Conservation (phyloP, 2,113 vertebrate genomes). For the Sceloporus tristichus region DNA sequence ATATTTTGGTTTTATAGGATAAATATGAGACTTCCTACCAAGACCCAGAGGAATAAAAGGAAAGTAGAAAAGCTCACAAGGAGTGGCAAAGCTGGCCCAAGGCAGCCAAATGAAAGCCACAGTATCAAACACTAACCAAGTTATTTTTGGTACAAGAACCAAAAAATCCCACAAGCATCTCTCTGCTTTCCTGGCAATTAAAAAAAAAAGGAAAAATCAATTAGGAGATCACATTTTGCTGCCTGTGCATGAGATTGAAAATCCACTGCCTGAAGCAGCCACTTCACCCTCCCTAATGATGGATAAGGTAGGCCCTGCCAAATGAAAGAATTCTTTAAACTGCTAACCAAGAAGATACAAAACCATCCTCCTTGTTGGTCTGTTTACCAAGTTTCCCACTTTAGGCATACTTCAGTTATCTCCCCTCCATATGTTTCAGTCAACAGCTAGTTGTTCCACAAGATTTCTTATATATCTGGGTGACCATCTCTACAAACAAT, state of each 20-base stretch:
- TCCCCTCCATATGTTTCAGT: neutral
- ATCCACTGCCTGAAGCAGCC: neutral
- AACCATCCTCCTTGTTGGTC: neutral
- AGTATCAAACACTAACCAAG: too few species aligned
- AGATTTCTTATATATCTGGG: neutral
- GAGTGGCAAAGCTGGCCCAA: too few species aligned
- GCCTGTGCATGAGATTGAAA: neutral
- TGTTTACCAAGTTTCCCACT: neutral
- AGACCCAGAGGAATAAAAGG: neutral
- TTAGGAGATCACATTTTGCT: too few species aligned
- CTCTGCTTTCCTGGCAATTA: too few species aligned
- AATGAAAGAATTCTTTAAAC: neutral
- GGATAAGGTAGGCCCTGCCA: neutral
- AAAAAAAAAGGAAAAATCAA: too few species aligned
- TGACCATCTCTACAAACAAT: neutral
- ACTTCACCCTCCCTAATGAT: neutral
- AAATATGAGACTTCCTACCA: neutral
- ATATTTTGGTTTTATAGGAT: neutral
- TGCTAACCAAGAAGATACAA: neutral
- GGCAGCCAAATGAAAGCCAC: too few species aligned
- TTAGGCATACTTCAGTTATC: neutral
- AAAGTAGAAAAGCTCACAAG: neutral
- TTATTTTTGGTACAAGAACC: too few species aligned
- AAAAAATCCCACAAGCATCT: too few species aligned
- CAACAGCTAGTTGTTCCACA: neutral